A percentile compares a stretch with the other conserved stretches of the same genome.
Evolutionary conservation across 2,113 vertebrate species (phyloP).

Genomic region (Muscicapa adusta): DNA sequence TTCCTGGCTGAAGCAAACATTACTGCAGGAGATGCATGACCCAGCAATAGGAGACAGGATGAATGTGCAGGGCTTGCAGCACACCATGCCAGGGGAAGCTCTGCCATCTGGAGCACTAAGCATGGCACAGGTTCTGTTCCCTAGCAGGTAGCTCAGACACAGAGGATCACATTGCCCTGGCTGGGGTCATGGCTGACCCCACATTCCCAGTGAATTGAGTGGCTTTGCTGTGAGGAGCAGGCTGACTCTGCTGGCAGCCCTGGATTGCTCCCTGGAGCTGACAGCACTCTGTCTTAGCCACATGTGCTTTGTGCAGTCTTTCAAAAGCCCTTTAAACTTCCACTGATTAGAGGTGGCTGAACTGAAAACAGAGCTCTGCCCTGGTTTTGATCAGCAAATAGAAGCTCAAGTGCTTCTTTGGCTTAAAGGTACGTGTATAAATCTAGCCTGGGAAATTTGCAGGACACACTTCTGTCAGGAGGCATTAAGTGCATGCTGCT

Average conservation of each 20-base stretch:
- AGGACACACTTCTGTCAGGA: not conserved
- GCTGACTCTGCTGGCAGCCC: conserved; percentile 3
- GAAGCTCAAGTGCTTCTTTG: not conserved
- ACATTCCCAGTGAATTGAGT: not conserved
- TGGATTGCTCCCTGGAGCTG: conserved; percentile 30
- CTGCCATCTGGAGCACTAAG: not conserved
- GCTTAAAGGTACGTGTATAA: not conserved
- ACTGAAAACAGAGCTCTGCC: not conserved
- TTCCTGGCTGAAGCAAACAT: not conserved
- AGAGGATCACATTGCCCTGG: not conserved
- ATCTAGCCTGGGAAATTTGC: not conserved
- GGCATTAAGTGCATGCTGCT: not conserved
- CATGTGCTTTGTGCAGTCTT: not conserved
- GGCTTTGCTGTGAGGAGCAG: conserved; percentile 27
- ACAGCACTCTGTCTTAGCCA: conserved; percentile 38
- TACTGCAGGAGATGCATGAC: not conserved
- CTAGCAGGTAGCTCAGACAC: not conserved
- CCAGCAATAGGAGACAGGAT: not conserved
- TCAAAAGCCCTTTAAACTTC: conserved; percentile 55
- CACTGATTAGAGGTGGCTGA: conserved; percentile 18
- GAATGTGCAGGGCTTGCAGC: not conserved
- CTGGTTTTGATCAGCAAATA: conserved; percentile 5
- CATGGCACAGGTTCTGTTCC: not conserved
- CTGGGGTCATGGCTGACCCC: not conserved
- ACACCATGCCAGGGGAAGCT: not conserved